Evolutionary conservation across 2,888 invertebrate genomes (phyloP).

Genomic region (Phaonia tiefii): DNA sequence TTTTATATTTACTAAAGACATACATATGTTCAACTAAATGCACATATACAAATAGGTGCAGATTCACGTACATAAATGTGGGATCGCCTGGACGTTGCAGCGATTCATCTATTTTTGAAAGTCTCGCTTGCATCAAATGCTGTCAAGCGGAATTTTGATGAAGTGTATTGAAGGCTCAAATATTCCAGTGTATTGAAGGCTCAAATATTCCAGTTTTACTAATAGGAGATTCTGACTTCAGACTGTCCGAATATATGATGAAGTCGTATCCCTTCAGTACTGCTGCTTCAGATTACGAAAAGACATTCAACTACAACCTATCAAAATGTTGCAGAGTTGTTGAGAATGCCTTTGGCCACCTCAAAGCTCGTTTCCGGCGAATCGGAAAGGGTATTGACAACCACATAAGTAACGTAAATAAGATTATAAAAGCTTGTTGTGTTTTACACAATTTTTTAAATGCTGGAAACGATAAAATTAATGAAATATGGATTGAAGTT

Average conservation of each 20-base stretch:
- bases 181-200: background rate
- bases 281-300: background rate
- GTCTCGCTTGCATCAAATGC: background rate
- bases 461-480: constrained; percentile 35
- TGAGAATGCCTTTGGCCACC: too few species aligned
- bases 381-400: constrained; percentile 54
- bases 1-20: too few species aligned
- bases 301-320: too few species aligned
- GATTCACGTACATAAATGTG: constrained; percentile 31
- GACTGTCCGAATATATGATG: constrained; percentile 30
- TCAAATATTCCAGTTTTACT: constrained; percentile 31
- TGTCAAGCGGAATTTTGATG: background rate
- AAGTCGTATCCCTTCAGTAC: constrained; percentile 28
- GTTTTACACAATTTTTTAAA: constrained; percentile 51
- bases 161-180: too few species aligned
- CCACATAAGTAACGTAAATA: constrained; percentile 33
- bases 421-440: constrained; percentile 47
- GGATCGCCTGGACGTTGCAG: constrained; percentile 4
- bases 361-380: constrained; percentile 47
- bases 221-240: constrained; percentile 28
- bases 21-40: too few species aligned
- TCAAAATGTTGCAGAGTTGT: too few species aligned
- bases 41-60: too few species aligned
- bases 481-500: background rate
- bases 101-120: background rate